A percentile compares a stretch with the other conserved stretches of the same genome.
Conservation (phyloP, 2,888 invertebrate genomes). For the Ormyrus nitidulus region DNA sequence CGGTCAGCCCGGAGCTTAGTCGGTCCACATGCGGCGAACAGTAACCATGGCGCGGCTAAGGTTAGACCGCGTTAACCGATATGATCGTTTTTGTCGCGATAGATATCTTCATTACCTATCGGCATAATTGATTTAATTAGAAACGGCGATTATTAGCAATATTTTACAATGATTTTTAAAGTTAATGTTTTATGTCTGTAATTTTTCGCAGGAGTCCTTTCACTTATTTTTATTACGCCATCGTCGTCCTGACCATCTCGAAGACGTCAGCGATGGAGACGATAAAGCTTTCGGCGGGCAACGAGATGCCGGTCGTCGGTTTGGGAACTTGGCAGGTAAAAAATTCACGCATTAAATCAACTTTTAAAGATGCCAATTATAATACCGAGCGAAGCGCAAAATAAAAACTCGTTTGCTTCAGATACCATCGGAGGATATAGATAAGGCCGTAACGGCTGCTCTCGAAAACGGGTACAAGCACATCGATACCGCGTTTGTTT, state of each 20-base stretch:
- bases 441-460: constrained; percentile 80
- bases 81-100: too few species aligned
- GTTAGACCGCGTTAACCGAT: not conserved
- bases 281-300: constrained; percentile 71
- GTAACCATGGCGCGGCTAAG: constrained; percentile 19
- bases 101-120: too few species aligned
- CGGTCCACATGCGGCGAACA: not conserved
- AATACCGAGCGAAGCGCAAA: not conserved
- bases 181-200: not conserved
- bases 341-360: not conserved
- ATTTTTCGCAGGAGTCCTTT: not conserved
- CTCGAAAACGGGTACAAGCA: constrained; percentile 85
- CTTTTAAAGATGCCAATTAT: not conserved
- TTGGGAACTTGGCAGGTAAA: constrained; percentile 78
- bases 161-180: too few species aligned
- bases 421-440: constrained; percentile 77
- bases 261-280: constrained; percentile 60
- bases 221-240: not conserved
- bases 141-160: too few species aligned
- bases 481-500: constrained; percentile 88
- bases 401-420: not conserved
- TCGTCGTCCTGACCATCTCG: not conserved
- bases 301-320: constrained; percentile 82
- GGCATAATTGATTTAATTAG: not conserved
- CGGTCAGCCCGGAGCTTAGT: constrained; percentile 5